Conservation (phyloP, 2,888 invertebrate species). For the Ennomos fuscantarius region DNA sequence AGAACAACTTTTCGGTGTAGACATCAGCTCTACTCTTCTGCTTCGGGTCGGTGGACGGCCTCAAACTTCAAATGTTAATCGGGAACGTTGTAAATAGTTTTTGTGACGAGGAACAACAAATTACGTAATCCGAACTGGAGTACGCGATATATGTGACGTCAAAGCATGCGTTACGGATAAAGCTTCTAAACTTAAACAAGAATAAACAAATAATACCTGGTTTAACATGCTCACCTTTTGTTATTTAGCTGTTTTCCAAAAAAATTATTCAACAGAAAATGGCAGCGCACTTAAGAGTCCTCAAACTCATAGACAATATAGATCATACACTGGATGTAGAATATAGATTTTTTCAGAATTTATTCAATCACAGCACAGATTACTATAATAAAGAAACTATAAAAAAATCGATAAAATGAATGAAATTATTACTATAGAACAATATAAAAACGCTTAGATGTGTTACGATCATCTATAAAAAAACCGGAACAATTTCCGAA, state of each 20-base stretch:
- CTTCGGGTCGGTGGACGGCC: constrained; percentile 66
- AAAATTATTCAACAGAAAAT: constrained; percentile 70
- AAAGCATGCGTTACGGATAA: constrained; percentile 60
- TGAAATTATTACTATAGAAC: too few species aligned
- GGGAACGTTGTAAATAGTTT: constrained; percentile 67
- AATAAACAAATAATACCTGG: constrained; percentile 60
- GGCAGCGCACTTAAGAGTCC: constrained; percentile 76
- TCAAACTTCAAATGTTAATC: constrained; percentile 60
- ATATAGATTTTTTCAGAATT: too few species aligned
- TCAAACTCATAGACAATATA: constrained; percentile 61
- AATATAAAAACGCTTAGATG: too few species aligned
- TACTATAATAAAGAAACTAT: too few species aligned
- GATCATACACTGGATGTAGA: too few species aligned
- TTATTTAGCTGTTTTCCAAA: constrained; percentile 54
- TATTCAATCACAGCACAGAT: too few species aligned
- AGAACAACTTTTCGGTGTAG: constrained; percentile 89
- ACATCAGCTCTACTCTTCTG: constrained; percentile 71
- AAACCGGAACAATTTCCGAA: neutral
- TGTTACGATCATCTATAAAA: too few species aligned
- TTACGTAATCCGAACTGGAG: constrained; percentile 78
- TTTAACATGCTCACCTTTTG: constrained; percentile 75
- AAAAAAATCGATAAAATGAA: too few species aligned
- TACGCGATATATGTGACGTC: constrained; percentile 51
- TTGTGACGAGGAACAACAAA: constrained; percentile 76
- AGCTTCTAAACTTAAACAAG: constrained; percentile 47